Evolutionary conservation across 2,797 vertebrate species (phyloP).

Genomic region (Bufotes viridis): DNA sequence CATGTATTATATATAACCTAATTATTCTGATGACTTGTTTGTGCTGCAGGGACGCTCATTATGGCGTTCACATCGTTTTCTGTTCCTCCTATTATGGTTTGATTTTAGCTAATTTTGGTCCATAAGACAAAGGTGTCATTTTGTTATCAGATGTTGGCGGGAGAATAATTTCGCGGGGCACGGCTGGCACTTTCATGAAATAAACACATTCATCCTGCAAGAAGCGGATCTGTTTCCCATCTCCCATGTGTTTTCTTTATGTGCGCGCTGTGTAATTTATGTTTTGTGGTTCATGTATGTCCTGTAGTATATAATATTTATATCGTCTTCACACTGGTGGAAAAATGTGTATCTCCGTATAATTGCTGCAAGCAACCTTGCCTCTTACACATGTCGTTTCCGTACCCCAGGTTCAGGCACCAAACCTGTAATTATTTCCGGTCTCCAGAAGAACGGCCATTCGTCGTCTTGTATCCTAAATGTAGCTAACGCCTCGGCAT

Average conservation of each 20-base stretch:
- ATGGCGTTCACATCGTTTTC: neutral
- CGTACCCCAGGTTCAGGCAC: neutral
- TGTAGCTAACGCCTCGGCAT: neutral
- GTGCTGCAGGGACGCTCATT: neutral
- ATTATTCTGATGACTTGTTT: neutral
- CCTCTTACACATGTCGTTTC: neutral
- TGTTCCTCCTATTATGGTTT: neutral
- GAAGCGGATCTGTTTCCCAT: conserved; percentile 25
- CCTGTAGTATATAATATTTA: conserved; percentile 48
- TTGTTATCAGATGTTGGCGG: neutral
- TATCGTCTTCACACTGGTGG: conserved; percentile 26
- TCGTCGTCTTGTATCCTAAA: neutral
- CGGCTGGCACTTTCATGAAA: neutral
- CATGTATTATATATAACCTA: neutral
- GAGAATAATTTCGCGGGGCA: neutral
- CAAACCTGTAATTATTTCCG: conserved; percentile 35
- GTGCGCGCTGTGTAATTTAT: conserved; percentile 30
- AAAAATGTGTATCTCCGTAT: conserved; percentile 25
- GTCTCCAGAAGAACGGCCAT: neutral
- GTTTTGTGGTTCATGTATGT: conserved; percentile 50
- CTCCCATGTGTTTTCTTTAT: conserved; percentile 34
- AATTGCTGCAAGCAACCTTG: conserved; percentile 10
- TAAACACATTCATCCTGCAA: neutral
- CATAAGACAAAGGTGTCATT: neutral
- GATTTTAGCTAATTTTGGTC: neutral